Evolutionary conservation across 2,797 vertebrate species (phyloP), one percentile per base, ranked within the genome.

Genomic region (Coreius guichenoti): DNA sequence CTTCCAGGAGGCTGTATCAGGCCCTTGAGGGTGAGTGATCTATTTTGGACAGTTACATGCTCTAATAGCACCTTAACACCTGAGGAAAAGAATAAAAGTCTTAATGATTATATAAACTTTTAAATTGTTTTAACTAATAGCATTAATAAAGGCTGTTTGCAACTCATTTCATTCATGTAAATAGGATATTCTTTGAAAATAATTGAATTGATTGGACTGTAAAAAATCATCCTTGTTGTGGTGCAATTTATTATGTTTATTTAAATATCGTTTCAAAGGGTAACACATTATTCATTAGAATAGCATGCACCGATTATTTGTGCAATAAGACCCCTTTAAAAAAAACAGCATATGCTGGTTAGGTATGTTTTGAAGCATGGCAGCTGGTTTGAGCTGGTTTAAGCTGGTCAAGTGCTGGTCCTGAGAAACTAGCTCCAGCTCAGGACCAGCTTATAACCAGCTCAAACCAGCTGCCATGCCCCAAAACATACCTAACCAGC

Each of bases 1-100:
- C 45, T 76, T 83, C 26, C 58, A 76, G 61, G 49, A 39, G 21
- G 54, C 61, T 56, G 47, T 43, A 39, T 76, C 16, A 51, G 61
- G 17, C 51, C 81, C 81, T 76, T 68, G 23, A 68, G 33, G 31
- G 47, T 43, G 45, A 67, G 7, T 54, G 47, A 77, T 83, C 61
- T 26, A 14, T 51, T 76, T 83, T 47, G 58, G 26, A 75, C 8
- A 9, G 43, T 65, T 75, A 51, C 26, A 19, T 51, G 29, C 56
- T 49, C 70, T 74, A n/a, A 65, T 74, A 21, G 19, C 17, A 13
- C 1, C 7, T 69, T 21, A 31, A 51, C 75, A 61, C 33, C 33
- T 11, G 23, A 26, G 14, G 8, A 81, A 49, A 49, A 13, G 29
- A 68, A 36, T 33, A 17, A 11, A 12, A 26, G 9, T 47, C 39